Conservation (phyloP, 2,797 vertebrate genomes). For the Dendrocincla fuliginosa region DNA sequence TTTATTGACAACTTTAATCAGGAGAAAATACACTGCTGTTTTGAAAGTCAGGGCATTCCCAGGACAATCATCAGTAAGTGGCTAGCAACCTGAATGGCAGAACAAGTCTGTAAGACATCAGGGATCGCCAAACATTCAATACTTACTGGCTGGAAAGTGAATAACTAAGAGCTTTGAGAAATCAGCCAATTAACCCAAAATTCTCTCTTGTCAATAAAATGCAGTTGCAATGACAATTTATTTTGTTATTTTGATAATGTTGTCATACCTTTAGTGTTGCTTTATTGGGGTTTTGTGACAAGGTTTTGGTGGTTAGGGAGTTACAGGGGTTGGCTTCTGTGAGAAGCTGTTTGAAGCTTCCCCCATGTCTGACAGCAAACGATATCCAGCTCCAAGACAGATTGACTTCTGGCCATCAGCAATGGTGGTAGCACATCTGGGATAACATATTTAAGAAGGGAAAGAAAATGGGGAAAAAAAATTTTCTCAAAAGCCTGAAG, state of each 20-base stretch:
- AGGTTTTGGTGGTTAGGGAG: not conserved
- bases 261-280: not conserved
- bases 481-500: not conserved
- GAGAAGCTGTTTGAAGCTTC: not conserved
- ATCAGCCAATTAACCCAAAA: conserved; percentile 50
- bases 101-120: not conserved
- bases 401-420: not conserved
- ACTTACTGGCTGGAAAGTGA: not conserved
- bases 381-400: not conserved
- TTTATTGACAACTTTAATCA: conserved; percentile 55
- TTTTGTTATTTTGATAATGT: not conserved
- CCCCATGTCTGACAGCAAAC: fast-evolving
- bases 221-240: not conserved
- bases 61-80: conserved; percentile 10
- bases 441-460: not conserved
- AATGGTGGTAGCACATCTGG: not conserved
- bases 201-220: conserved; percentile 13
- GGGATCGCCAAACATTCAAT: not conserved
- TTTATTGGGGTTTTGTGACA: not conserved
- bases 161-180: conserved; percentile 9
- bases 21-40: conserved; percentile 31
- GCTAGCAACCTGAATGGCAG: not conserved
- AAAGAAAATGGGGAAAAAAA: not conserved
- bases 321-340: not conserved
- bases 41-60: not conserved